These are phyloP conservation scores for Porites lutea DNA, from an alignment of 64 coral and sea anemone genomes.

Conservation along the genomic window DNA sequence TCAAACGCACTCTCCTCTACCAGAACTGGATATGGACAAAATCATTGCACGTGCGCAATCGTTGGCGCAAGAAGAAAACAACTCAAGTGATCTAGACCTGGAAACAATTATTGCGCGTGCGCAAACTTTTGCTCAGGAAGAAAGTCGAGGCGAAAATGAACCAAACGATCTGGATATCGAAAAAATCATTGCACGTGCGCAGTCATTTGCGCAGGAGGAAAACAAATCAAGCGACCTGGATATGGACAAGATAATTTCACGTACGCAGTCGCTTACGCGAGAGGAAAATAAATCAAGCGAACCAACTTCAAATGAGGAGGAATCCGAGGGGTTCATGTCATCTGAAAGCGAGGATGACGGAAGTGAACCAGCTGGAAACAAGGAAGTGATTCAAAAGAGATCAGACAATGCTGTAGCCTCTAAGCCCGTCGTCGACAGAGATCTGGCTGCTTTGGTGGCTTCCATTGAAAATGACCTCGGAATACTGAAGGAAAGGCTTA, in stretches of 20 bases:
- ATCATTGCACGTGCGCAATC: conserved; percentile 42
- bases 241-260: conserved; percentile 24
- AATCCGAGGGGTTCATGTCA: not conserved
- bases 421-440: conserved; percentile 30
- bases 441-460: conserved; percentile 70
- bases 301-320: conserved; percentile 47
- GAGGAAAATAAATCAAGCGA: conserved; percentile 42
- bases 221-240: conserved; percentile 1
- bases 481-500: conserved; percentile 75
- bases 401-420: not conserved
- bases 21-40: conserved; percentile 42
- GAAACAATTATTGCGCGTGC: conserved; percentile 48
- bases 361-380: not conserved
- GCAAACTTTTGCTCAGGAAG: conserved; percentile 37
- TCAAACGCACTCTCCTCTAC: conserved; percentile 30
- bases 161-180: conserved; percentile 11
- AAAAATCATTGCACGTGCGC: conserved; percentile 39
- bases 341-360: conserved; percentile 29
- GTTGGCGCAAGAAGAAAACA: conserved; percentile 30
- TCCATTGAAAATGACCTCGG: conserved; percentile 78
- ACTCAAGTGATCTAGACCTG: conserved; percentile 25
- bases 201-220: conserved; percentile 29
- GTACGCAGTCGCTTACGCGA: conserved; percentile 34
- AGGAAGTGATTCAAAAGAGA: not conserved
- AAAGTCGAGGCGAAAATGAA: conserved; percentile 19